Base-by-base conservation (phyloP, 2,797 vertebrate genomes). In the Argya squamiceps region DNA sequence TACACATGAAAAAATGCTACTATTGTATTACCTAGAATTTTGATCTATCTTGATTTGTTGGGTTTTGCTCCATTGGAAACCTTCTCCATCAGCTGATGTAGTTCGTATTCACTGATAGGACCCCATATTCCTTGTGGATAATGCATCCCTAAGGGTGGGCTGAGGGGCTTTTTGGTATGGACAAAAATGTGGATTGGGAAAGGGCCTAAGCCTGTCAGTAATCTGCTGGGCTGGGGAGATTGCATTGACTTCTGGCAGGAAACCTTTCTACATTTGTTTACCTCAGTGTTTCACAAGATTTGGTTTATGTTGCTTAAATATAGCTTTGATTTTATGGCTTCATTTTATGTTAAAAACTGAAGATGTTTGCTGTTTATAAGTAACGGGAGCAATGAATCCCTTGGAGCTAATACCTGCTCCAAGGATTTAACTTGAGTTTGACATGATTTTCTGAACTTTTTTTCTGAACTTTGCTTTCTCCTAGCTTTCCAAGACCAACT, bases 401-500 rank as follows among this genome's bases (percentile, higher is more conserved):
- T 24, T 18, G 26, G 16, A 55, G 12, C 41, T 60, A 20, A 36
- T 60, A 26, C 20, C 9, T 53, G 3, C 78, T 91, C 24, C 64
- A 77, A 65, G 50, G 29, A 32, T 65, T 83, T 91, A 56, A 34
- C 27, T 74, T 87, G 49, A 47, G 6, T 53, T 83, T 43, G 22
- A 53, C 1, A 2, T 50, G 44, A 63, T 70, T 89, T 91, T 76
- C 4, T n/a, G n/a, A n/a, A n/a, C 29, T 0, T 44, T 58, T 76
- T 46, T 71, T 30, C 13, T 64, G 58, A 80, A 12, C 11, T 74
- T 83, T 83, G 84, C 17, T 94, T 95, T 89, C 80, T 96, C 88
- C 37, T 97, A 99, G 99, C 98, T 99, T 94, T 99, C 99, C 22
- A 99, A 99, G 97, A 99, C 99, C 91, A 99, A 99, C 98, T 99